Base-by-base conservation (phyloP, 1,140 invertebrate species). In the Magallana ariakensis region DNA sequence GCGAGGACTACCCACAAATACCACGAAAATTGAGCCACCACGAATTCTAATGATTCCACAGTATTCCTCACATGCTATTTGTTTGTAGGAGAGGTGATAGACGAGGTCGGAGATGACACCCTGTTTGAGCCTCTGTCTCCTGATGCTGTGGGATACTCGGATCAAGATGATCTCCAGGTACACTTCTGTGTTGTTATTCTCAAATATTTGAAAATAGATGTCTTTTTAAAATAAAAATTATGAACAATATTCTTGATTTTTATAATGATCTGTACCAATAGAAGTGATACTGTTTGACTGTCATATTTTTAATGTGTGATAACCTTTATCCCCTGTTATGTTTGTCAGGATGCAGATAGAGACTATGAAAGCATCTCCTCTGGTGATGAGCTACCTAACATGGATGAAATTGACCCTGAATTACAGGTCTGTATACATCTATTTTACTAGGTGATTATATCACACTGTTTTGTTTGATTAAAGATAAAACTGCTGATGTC, bases 181-280 rank as follows among this genome's bases (percentile, higher is more conserved):
- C 75, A 46, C 75, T 80, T 22, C 13, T 33, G 11, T 11, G 33
- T 46, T 46, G 33, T 46, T 46, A 46, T 46, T 46, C 33, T 4
- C 7, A 80, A 46, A 46, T 46, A 46, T 53, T 53, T n/a, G 55
- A 83, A 80, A 89, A 15, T 86, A 53, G 97, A 98, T 46, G 33
- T 46, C 5, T 46, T 26, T 66, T 46, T 16, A 33, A 33, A 33
- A 33, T 33, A 33, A 5, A 33, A 33, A 33, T 33, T 46, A 46
- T 46, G 5, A 46, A 46, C 33, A 46, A 46, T 46, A 46, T 46
- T 4, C 33, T 4, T 2, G 33, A 46, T 46, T 46, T 46, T 46
- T 46, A 46, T 46, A 46, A 46, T 46, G 33, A 46, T n/a, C n/a
- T n/a, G n/a, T n/a, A n/a, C n/a, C n/a, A n/a, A 46, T 46, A 4